Percentiles rank a stretch among this genome's conserved stretches.
These are phyloP conservation scores for Lasioglossum vierecki DNA, from an alignment of 2,888 invertebrate species.

Conservation along the genomic window DNA sequence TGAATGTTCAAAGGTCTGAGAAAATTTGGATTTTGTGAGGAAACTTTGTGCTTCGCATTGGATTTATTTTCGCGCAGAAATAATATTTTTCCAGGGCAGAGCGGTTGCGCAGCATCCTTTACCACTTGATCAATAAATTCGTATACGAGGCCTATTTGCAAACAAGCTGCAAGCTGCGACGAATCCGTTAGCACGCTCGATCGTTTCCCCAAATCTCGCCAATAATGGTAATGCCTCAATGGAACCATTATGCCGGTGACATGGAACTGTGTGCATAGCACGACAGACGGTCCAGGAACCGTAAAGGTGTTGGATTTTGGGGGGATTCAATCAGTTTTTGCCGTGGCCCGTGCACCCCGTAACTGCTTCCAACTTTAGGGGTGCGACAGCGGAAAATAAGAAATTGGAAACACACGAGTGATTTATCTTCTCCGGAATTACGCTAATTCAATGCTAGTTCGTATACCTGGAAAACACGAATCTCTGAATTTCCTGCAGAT, in stretches of 20 bases:
- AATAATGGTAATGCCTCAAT: slow-evolving; percentile 81
- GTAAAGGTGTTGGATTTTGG: slow-evolving; percentile 80
- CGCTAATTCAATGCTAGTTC: background rate
- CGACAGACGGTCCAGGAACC: slow-evolving; percentile 74
- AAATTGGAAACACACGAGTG: slow-evolving; percentile 30
- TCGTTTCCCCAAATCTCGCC: slow-evolving; percentile 83
- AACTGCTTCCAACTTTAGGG: slow-evolving; percentile 41
- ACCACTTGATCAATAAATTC: slow-evolving; percentile 77
- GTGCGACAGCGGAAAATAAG: slow-evolving; percentile 39
- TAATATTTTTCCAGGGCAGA: slow-evolving; percentile 4
- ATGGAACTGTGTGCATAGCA: slow-evolving; percentile 78
- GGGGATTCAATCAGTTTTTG: slow-evolving; percentile 75
- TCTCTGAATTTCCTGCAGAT: background rate
- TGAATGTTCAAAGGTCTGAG: background rate
- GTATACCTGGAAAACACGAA: background rate
- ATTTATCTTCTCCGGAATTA: slow-evolving; percentile 23
- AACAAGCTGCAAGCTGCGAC: slow-evolving; percentile 83
- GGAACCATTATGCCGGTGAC: slow-evolving; percentile 79
- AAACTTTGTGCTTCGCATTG: background rate
- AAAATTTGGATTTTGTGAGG: background rate
- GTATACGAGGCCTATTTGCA: slow-evolving; percentile 82
- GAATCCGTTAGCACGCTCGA: slow-evolving; percentile 81
- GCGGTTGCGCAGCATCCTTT: slow-evolving; percentile 32
- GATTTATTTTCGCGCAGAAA: background rate
- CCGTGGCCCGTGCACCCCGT: slow-evolving; percentile 48